Evolutionary conservation across 2,888 invertebrate genomes (phyloP).

Genomic region (Dascillus cervinus): DNA sequence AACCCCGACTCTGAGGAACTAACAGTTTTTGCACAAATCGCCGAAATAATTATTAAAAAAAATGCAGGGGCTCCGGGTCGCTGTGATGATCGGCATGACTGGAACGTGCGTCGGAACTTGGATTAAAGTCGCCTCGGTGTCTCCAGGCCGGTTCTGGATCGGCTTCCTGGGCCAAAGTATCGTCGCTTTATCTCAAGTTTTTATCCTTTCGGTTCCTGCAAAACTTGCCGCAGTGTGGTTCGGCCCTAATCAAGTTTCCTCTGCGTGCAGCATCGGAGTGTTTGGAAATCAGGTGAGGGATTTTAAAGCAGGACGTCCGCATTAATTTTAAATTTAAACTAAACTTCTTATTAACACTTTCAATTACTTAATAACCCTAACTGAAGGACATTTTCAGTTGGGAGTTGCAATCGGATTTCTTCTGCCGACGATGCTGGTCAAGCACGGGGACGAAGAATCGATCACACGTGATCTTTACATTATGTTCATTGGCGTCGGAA

Average conservation of each 20-base stretch:
- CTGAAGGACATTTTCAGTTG: too few species aligned
- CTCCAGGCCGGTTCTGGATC: constrained; percentile 77
- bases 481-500: constrained; percentile 84
- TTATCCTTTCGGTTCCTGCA: constrained; percentile 88
- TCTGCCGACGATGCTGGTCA: constrained; percentile 54
- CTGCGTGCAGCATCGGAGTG: constrained; percentile 94
- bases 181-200: constrained; percentile 81
- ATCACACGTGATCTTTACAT: constrained; percentile 65
- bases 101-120: constrained; percentile 86
- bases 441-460: constrained; percentile 51
- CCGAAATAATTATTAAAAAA: too few species aligned
- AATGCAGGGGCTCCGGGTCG: constrained; percentile 77
- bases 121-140: constrained; percentile 83
- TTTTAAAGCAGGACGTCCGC: too few species aligned
- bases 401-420: constrained; percentile 88
- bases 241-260: constrained; percentile 90
- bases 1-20: too few species aligned
- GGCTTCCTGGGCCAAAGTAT: constrained; percentile 85
- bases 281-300: constrained; percentile 98
- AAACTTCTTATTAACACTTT: too few species aligned
- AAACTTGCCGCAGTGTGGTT: constrained; percentile 96
- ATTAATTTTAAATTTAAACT: too few species aligned
- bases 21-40: too few species aligned
- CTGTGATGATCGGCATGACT: constrained; percentile 72
- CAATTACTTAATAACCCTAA: too few species aligned